These are phyloP conservation scores for Dryococelus australis DNA, from an alignment of 2,888 invertebrate species.

Conservation along the genomic window DNA sequence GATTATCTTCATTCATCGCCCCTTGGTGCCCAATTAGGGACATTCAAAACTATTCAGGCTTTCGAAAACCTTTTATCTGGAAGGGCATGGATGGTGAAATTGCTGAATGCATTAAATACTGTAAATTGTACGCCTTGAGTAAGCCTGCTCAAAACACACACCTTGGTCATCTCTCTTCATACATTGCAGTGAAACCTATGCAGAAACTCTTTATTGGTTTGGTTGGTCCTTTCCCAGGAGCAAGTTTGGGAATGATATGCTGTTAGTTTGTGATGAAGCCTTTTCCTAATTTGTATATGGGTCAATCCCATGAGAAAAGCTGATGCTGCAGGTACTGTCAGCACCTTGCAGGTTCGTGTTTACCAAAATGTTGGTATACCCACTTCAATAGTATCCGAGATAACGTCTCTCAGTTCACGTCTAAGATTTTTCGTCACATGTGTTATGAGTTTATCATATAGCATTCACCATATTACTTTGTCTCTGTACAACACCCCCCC, in stretches of 20 bases:
- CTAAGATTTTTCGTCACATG: too few species aligned
- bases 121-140: neutral
- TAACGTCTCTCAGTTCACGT: too few species aligned
- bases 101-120: too few species aligned
- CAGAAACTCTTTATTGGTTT: neutral
- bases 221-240: neutral
- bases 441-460: too few species aligned
- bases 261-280: neutral
- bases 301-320: neutral
- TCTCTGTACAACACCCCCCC: too few species aligned
- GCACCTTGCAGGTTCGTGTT: neutral
- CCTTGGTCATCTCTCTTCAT: neutral
- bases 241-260: neutral
- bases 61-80: neutral
- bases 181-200: neutral
- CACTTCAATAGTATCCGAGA: too few species aligned
- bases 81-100: neutral
- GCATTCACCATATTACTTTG: too few species aligned
- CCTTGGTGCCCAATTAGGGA: too few species aligned
- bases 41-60: neutral
- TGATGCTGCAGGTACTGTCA: neutral
- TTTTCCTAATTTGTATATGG: neutral
- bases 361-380: neutral
- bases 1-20: neutral
- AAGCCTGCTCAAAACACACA: neutral